Conservation (phyloP, 1,140 invertebrate genomes). For the Hylaeus volcanicus region DNA sequence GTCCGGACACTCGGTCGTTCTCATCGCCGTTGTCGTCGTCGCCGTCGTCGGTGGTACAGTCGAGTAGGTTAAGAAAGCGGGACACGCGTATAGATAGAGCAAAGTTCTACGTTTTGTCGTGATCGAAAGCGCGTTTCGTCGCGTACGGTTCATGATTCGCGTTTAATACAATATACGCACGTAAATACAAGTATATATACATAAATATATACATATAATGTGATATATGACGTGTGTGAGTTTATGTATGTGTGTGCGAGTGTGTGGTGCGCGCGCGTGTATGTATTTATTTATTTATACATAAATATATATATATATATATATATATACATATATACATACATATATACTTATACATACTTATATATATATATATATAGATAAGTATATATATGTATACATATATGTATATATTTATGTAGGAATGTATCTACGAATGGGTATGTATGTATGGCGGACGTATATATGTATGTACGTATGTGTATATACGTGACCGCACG, state of each 20-base stretch:
- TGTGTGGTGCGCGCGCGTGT: conserved; percentile 9
- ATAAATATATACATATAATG: conserved; percentile 27
- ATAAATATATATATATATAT: neutral
- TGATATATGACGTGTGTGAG: neutral
- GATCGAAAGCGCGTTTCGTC: conserved; percentile 41
- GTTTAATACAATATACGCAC: conserved; percentile 41
- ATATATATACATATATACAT: conserved; percentile 1
- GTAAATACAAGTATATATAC: conserved; percentile 41
- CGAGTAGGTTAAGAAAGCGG: conserved; percentile 60
- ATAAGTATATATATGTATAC: neutral
- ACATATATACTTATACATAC: no score
- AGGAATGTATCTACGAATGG: neutral
- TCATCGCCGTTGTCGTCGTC: conserved; percentile 73
- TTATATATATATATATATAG: conserved; percentile 27
- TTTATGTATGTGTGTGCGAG: neutral
- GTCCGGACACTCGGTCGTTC: conserved; percentile 73
- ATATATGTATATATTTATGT: neutral
- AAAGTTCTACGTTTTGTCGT: conserved; percentile 36
- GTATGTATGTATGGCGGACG: conserved; percentile 14
- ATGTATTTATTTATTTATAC: conserved; percentile 16
- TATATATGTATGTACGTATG: conserved; percentile 19
- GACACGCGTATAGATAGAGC: conserved; percentile 49
- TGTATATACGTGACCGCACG: conserved; percentile 14
- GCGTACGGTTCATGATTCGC: conserved; percentile 45
- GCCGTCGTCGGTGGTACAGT: conserved; percentile 65